phyloP scores from a whole-genome alignment of 2,888 invertebrate species.

The Amphipyra berbera region DNA sequence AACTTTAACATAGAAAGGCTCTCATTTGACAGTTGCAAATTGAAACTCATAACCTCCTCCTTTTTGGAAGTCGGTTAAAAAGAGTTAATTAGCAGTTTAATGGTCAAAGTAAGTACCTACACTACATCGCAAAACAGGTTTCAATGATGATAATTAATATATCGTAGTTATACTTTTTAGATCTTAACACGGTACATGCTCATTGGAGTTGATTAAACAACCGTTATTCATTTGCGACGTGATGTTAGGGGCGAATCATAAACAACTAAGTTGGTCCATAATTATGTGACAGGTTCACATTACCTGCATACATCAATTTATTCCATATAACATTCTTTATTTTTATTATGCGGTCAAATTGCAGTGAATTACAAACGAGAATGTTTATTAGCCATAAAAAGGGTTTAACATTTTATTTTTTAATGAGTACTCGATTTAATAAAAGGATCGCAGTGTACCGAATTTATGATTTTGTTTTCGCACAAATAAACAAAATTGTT shows the following conservation, averaged over 20 bases:
- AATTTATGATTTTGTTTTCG: conserved; percentile 28
- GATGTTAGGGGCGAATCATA: conserved; percentile 39
- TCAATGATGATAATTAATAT: conserved; percentile 36
- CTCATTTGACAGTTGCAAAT: neutral
- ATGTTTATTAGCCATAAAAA: conserved; percentile 40
- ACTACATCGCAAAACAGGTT: conserved; percentile 52
- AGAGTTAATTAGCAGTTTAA: conserved; percentile 17
- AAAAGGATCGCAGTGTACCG: conserved; percentile 13
- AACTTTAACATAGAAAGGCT: neutral
- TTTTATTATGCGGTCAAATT: conserved; percentile 25
- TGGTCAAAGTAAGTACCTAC: conserved; percentile 7
- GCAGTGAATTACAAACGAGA: conserved; percentile 18
- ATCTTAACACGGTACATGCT: conserved; percentile 67
- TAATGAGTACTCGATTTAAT: conserved; percentile 16
- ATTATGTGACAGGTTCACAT: conserved; percentile 45
- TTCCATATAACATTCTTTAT: conserved; percentile 7
- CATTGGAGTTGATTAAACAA: conserved; percentile 55
- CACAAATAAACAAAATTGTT: neutral
- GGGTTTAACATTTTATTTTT: conserved; percentile 28
- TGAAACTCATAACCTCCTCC: too few relatives aligned
- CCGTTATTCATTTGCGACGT: conserved; percentile 63
- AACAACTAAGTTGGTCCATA: conserved; percentile 32
- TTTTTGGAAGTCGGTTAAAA: neutral
- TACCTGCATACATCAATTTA: conserved; percentile 12
- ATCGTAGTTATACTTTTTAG: conserved; percentile 38